Evolutionary conservation across 2,888 invertebrate species (phyloP).

Genomic region (Melinaea marsaeus): DNA sequence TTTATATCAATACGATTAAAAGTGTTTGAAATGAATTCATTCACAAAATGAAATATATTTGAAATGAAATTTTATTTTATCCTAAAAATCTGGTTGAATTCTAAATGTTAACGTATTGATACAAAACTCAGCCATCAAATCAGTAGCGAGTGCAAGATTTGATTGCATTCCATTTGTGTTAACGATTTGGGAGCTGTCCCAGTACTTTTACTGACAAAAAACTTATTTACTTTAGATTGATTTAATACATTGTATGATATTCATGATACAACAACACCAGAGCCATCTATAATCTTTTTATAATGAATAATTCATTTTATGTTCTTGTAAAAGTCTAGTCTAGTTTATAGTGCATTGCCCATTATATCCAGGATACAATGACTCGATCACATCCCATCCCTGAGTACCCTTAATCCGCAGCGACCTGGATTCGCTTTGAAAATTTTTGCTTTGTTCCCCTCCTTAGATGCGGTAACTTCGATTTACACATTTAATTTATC

Average conservation of each 20-base stretch:
- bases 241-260: not conserved
- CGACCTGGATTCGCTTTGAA: conserved; percentile 6
- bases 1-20: not conserved
- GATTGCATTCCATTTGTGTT: too few species aligned
- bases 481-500: conserved; percentile 24
- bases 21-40: not conserved
- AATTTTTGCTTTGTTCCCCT: conserved; percentile 26
- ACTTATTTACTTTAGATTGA: too few species aligned
- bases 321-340: too few species aligned
- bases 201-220: too few species aligned
- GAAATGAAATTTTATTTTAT: not conserved
- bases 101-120: conserved; percentile 7
- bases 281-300: too few species aligned
- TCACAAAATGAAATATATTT: not conserved
- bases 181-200: too few species aligned
- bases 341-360: not conserved
- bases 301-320: too few species aligned
- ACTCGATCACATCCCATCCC: too few species aligned
- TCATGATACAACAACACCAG: too few species aligned
- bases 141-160: too few species aligned
- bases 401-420: too few species aligned
- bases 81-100: conserved; percentile 7
- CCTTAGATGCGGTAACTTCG: conserved; percentile 22
- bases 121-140: conserved; percentile 5
- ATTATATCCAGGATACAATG: too few species aligned